Conservation (phyloP, 2,113 vertebrate genomes). For the Menidia beryllina region DNA sequence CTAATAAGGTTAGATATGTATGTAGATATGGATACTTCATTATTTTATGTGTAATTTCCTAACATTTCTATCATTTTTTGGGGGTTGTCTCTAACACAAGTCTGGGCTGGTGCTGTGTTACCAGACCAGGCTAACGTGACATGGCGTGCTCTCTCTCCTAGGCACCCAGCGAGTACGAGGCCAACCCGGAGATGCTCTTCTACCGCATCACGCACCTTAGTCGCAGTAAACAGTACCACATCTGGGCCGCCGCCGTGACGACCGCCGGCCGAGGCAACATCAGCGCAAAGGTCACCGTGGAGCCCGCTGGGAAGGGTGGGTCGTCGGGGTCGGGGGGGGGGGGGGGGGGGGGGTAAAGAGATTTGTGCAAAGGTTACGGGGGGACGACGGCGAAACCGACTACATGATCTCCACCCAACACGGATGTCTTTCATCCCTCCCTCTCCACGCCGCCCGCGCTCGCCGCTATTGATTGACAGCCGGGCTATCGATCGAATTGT, state of each 20-base stretch:
- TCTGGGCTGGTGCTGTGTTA: slow-evolving; percentile 2
- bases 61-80: background rate
- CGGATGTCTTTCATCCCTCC: slow-evolving; percentile 38
- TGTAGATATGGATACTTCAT: background rate
- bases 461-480: slow-evolving; percentile 77
- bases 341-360: slow-evolving; percentile 43
- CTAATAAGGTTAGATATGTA: no score
- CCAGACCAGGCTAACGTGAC: slow-evolving; percentile 36
- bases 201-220: slow-evolving; percentile 95
- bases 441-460: slow-evolving; percentile 33
- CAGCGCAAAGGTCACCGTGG: slow-evolving; percentile 95
- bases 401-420: slow-evolving; percentile 29
- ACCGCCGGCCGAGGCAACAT: slow-evolving; percentile 95
- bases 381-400: slow-evolving; percentile 31
- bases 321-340: slow-evolving; percentile 41
- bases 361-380: slow-evolving; percentile 66
- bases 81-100: no score
- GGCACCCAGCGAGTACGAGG: slow-evolving; percentile 98
- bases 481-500: slow-evolving; percentile 73
- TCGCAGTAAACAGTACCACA: slow-evolving; percentile 94
- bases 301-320: slow-evolving; percentile 95
- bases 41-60: background rate
- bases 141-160: slow-evolving; percentile 67
- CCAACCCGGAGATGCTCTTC: slow-evolving; percentile 94
- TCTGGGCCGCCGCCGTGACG: slow-evolving; percentile 97